A percentile compares a stretch with the other conserved stretches of the same genome.
Evolutionary conservation across 2,888 invertebrate species (phyloP).

Genomic region (Campoplex capitator): DNA sequence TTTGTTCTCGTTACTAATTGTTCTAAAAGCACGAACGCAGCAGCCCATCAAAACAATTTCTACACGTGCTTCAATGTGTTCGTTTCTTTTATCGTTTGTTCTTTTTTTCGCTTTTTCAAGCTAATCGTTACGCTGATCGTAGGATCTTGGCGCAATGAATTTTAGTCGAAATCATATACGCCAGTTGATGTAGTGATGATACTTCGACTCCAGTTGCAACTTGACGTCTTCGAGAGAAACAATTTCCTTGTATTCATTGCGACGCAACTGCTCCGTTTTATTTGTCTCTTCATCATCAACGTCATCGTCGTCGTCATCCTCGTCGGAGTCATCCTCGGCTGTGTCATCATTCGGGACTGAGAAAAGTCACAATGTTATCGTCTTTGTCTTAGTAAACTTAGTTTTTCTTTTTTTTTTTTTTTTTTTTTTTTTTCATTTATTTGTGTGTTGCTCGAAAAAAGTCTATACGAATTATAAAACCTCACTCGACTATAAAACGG

Average conservation of each 20-base stretch:
- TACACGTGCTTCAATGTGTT: constrained; percentile 39
- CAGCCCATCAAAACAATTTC: constrained; percentile 14
- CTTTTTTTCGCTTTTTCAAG: background rate
- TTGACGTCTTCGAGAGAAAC: constrained; percentile 74
- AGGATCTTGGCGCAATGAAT: constrained; percentile 24
- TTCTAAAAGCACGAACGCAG: constrained; percentile 39
- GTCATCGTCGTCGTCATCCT: constrained; percentile 32
- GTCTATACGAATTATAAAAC: constrained; percentile 7
- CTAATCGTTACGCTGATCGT: constrained; percentile 27
- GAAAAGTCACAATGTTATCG: constrained; percentile 68
- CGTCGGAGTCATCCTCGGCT: constrained; percentile 57
- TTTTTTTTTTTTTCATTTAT: background rate
- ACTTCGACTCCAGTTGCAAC: constrained; percentile 77
- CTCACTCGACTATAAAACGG: constrained; percentile 12
- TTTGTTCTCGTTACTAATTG: background rate
- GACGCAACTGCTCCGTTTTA: constrained; percentile 58
- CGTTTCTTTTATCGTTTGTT: constrained; percentile 44
- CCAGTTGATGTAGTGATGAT: constrained; percentile 79
- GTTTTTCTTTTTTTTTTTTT: background rate
- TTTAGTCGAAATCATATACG: constrained; percentile 72
- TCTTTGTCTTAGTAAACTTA: background rate
- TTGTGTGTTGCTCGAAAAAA: constrained; percentile 18
- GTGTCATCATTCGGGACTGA: constrained; percentile 70
- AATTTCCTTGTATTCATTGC: constrained; percentile 71
- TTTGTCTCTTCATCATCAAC: constrained; percentile 53